Evolutionary conservation across 2,888 invertebrate species (phyloP).

Genomic region (Nymphalis polychloros): DNA sequence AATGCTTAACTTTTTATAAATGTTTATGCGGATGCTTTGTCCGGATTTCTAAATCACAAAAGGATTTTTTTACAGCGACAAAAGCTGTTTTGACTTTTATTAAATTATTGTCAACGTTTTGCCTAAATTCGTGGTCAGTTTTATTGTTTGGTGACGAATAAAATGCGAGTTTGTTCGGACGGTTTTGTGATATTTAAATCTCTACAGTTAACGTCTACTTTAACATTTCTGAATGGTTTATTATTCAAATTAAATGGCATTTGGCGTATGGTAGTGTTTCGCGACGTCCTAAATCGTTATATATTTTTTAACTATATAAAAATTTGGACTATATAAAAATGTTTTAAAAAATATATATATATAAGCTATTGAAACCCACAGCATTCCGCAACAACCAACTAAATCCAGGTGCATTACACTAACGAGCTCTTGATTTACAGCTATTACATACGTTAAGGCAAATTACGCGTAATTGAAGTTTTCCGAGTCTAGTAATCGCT

Average conservation of each 20-base stretch:
- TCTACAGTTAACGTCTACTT: background rate
- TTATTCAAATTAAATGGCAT: too few relatives aligned
- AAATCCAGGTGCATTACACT: conserved; percentile 41
- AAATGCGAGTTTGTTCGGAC: conserved; percentile 27
- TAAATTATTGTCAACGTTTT: conserved; percentile 67
- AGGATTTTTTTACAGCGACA: conserved; percentile 57
- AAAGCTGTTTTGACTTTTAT: conserved; percentile 66
- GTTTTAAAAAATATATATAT: too few relatives aligned
- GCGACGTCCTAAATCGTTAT: too few relatives aligned
- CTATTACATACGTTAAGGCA: conserved; percentile 54
- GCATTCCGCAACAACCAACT: conserved; percentile 33
- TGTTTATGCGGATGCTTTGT: conserved; percentile 70
- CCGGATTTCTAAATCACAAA: conserved; percentile 62
- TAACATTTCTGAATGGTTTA: background rate
- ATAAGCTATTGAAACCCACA: conserved; percentile 19
- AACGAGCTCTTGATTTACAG: conserved; percentile 54
- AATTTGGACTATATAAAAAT: too few relatives aligned
- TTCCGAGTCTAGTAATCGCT: conserved; percentile 45
- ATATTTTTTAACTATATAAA: too few relatives aligned
- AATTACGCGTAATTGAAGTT: conserved; percentile 60
- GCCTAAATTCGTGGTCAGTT: conserved; percentile 32
- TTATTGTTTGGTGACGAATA: conserved; percentile 37
- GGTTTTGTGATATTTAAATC: conserved; percentile 22
- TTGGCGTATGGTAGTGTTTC: too few relatives aligned
- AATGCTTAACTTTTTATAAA: conserved; percentile 68